phyloP scores from a whole-genome alignment of 2,797 vertebrate genomes.

The Sebastes goodei region DNA sequence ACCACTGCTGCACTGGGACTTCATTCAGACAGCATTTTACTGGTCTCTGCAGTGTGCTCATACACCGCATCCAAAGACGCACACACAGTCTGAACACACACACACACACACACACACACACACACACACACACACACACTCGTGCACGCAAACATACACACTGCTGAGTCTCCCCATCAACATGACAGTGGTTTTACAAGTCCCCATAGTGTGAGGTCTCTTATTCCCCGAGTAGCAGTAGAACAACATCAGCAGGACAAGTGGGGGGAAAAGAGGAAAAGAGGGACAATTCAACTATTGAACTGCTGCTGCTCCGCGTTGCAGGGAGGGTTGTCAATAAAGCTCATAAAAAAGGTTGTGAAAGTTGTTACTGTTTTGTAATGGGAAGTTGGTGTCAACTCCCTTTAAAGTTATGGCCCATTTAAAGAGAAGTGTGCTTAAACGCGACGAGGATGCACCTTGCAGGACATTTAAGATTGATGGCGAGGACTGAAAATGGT shows the following conservation, averaged over 20 bases:
- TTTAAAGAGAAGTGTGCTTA: conserved; percentile 76
- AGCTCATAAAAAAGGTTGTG: conserved; percentile 76
- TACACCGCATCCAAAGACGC: conserved; percentile 55
- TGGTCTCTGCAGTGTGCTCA: conserved; percentile 75
- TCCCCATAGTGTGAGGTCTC: conserved; percentile 79
- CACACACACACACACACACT: conserved; percentile 20
- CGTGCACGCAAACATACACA: conserved; percentile 30
- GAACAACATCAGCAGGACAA: conserved; percentile 69
- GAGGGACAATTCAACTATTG: conserved; percentile 68
- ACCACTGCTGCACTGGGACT: conserved; percentile 82
- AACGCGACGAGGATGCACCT: conserved; percentile 76
- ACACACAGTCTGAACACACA: conserved; percentile 23
- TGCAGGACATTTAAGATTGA: conserved; percentile 70
- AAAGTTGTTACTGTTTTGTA: conserved; percentile 78
- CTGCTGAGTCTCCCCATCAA: conserved; percentile 68
- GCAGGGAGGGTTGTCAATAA: conserved; percentile 73
- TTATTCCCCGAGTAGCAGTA: conserved; percentile 71
- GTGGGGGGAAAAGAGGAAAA: conserved; percentile 29
- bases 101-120: conserved; percentile 23
- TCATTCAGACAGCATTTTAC: conserved; percentile 84
- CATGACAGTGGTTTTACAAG: conserved; percentile 81
- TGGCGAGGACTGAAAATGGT: conserved; percentile 66
- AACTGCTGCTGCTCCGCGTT: conserved; percentile 45
- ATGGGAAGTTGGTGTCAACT: conserved; percentile 79
- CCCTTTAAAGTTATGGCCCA: conserved; percentile 78